Conservation (phyloP, 2,113 vertebrate genomes). For the Tricholaema leucomelas region DNA sequence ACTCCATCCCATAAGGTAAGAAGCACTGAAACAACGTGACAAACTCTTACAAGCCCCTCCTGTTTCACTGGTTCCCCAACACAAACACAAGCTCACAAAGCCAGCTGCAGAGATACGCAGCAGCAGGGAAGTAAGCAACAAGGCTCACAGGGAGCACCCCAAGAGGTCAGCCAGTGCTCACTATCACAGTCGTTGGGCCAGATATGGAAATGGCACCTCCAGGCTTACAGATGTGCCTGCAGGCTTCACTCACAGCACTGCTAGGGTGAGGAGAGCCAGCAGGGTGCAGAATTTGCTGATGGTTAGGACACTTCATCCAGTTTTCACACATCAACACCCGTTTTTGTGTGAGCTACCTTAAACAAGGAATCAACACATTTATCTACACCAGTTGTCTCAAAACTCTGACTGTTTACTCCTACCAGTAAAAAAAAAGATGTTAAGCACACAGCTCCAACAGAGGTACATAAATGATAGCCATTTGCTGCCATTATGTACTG, state of each 20-base stretch:
- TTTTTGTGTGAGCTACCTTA: neutral
- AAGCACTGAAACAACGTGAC: neutral
- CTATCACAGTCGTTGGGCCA: neutral
- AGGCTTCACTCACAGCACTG: neutral
- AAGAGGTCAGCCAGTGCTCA: neutral
- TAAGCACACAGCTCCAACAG: neutral
- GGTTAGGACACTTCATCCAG: neutral
- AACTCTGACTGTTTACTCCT: neutral
- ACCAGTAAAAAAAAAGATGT: neutral
- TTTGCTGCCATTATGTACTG: neutral
- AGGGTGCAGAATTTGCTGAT: neutral
- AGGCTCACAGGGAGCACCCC: neutral
- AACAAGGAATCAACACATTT: neutral
- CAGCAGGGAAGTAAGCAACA: neutral
- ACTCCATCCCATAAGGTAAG: neutral
- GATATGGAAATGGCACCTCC: neutral
- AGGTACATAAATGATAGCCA: neutral
- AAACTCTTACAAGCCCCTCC: neutral
- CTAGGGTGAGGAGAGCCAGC: neutral
- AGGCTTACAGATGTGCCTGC: fast-evolving
- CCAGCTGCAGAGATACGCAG: neutral
- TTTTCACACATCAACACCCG: neutral
- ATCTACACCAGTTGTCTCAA: neutral
- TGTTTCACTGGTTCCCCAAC: neutral
- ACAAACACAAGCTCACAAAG: neutral